Evolutionary conservation across 2,888 invertebrate species (phyloP), one percentile per base, ranked within the genome.

Genomic region (Ormyrus pomaceus): DNA sequence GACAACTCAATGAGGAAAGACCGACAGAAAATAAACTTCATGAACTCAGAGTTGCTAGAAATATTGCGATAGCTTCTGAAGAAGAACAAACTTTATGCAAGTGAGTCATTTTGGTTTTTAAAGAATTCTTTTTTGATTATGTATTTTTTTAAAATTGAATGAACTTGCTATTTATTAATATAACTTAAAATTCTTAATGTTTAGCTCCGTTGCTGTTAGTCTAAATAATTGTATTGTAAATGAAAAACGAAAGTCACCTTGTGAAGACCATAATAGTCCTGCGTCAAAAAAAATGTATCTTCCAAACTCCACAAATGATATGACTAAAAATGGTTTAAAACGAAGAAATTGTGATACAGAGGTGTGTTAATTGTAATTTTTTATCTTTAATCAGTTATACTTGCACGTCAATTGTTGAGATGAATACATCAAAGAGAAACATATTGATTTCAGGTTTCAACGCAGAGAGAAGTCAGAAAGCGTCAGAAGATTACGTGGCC

Each of bases 401-500:
- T 58, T 64, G 8, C 6, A 65, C 8, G 19, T 76, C 48, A 53
- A 75, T 73, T 65, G 11, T 66, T 70, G 5, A 70, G 19, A 56
- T 13, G 19, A 62, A 68, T 75, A 79, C 46, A 79, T 81, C 10
- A 56, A 72, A 46, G 50, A 73, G 6, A 77, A 75, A 65, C 19
- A 51, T 11, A 5, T 75, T 72, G 59, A 79, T 83, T 81, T 34
- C 76, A 86, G 86, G 79, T 71, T 71, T 75, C 83, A 53, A n/a
- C 79, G 62, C 65, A 77, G 53, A 58, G 76, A 55, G 82, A 83
- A 71, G 79, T 75, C 34, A 84, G 81, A 76, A 87, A 81, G 59
- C 83, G 86, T 9, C 85, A 84, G 68, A 87, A 86, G 75, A 87
- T 87, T 69, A 85, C 83, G 45, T 87, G 86, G 86, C 86, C 86